Evolutionary conservation across 2,888 invertebrate species (phyloP).

Genomic region (Zaprionus obscuricornis): DNA sequence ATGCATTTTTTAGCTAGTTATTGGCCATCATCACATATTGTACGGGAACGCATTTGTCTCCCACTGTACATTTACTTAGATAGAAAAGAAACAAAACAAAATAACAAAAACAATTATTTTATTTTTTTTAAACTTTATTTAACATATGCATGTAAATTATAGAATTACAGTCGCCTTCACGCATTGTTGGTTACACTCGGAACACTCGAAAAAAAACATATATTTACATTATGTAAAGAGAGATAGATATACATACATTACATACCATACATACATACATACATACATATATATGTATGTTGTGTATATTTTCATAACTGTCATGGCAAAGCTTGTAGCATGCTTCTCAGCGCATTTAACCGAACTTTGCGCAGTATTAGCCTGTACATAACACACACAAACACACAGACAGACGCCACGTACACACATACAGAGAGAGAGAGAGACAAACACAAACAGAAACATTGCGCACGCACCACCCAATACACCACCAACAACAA

Average conservation of each 20-base stretch:
- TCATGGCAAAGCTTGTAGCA: slow-evolving; percentile 45
- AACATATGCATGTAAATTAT: no score
- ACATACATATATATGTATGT: neutral
- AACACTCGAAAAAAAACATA: no score
- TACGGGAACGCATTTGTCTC: no score
- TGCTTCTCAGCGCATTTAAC: slow-evolving; percentile 58
- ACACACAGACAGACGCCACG: slow-evolving; percentile 1
- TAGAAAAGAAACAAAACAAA: no score
- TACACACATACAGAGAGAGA: neutral
- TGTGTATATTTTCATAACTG: slow-evolving; percentile 14
- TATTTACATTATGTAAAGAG: no score
- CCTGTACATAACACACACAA: neutral
- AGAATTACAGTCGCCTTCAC: slow-evolving; percentile 22
- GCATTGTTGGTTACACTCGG: slow-evolving; percentile 21
- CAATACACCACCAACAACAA: no score
- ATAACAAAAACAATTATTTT: no score
- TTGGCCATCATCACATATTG: no score
- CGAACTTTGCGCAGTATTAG: slow-evolving; percentile 50
- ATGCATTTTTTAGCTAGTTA: no score
- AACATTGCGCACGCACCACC: slow-evolving; percentile 63
- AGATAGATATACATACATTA: no score
- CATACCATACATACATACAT: neutral
- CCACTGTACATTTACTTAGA: no score
- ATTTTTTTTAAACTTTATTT: no score
- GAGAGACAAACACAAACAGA: neutral